phyloP scores from a whole-genome alignment of 2,113 vertebrate genomes.

The Leptodactylus fuscus region DNA sequence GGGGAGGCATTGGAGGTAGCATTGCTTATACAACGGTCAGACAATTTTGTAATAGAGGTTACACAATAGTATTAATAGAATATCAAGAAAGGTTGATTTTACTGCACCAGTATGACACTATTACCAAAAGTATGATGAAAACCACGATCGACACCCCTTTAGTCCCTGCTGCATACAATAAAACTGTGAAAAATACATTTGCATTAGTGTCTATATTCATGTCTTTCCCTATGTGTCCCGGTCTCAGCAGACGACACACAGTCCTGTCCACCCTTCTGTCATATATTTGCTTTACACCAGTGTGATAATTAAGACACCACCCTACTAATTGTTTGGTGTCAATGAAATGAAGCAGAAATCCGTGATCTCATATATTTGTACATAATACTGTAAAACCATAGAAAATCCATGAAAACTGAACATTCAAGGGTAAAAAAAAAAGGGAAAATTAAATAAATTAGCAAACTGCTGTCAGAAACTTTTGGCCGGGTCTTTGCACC shows the following conservation, averaged over 20 bases:
- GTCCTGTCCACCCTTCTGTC: not conserved
- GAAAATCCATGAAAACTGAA: not conserved
- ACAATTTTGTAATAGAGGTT: too few species aligned
- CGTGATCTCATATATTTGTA: not conserved
- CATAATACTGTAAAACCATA: not conserved
- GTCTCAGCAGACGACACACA: not conserved
- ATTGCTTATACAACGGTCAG: too few species aligned
- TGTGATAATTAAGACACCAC: not conserved
- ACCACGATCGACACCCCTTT: not conserved
- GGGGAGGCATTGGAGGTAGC: too few species aligned
- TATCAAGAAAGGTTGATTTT: not conserved
- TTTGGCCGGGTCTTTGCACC: constrained; percentile 40
- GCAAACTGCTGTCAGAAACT: constrained; percentile 34
- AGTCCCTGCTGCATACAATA: not conserved
- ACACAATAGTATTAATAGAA: too few species aligned
- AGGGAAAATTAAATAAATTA: constrained; percentile 32
- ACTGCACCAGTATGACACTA: not conserved
- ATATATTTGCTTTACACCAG: not conserved
- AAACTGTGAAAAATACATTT: not conserved
- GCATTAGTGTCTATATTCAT: too few species aligned
- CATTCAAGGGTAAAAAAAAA: not conserved
- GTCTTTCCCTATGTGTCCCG: not conserved
- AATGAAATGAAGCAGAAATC: not conserved
- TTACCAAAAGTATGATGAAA: not conserved
- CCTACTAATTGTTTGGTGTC: constrained; percentile 4